phyloP scores from a whole-genome alignment of 2,113 vertebrate genomes.

The Gavia stellata region DNA sequence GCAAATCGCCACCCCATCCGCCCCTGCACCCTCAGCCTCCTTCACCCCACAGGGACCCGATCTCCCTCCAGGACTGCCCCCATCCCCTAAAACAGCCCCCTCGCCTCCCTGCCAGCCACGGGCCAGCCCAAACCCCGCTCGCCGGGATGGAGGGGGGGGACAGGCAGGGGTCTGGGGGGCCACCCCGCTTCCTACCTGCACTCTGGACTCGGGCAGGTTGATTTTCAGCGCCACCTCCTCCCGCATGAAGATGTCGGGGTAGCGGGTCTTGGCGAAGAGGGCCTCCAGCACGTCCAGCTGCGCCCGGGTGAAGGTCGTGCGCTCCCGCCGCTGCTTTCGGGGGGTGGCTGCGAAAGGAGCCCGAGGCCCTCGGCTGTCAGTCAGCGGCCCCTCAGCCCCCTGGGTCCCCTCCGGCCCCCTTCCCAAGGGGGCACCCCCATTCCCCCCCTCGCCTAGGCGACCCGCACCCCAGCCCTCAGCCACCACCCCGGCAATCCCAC shows the following conservation, averaged over 20 bases:
- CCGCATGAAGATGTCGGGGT: conserved; percentile 98
- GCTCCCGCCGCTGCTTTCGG: conserved; percentile 92
- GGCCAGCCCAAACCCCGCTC: rapidly evolving
- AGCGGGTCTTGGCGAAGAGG: conserved; percentile 94
- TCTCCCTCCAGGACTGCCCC: neutral
- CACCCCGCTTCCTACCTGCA: conserved; percentile 76
- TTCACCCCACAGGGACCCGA: neutral
- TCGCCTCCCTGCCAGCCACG: neutral
- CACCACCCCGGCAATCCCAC: neutral
- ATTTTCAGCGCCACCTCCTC: conserved; percentile 98
- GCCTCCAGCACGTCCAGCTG: conserved; percentile 95
- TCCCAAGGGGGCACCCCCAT: neutral
- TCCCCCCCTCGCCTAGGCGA: neutral
- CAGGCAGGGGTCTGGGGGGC: too few species aligned
- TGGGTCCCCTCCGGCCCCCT: neutral
- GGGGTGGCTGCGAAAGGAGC: conserved; percentile 80
- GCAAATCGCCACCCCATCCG: neutral
- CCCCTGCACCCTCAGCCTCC: too few species aligned
- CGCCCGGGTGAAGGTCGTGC: conserved; percentile 94
- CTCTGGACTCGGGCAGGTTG: conserved; percentile 93
- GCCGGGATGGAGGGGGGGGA: rapidly evolving
- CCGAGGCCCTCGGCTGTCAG: conserved; percentile 59
- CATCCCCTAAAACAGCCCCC: neutral
- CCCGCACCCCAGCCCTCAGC: neutral
- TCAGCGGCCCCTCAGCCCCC: neutral